These are phyloP conservation scores for Zoanthus gigantus DNA, from an alignment of 92 coral and sea anemone genomes.

Conservation along the genomic window DNA sequence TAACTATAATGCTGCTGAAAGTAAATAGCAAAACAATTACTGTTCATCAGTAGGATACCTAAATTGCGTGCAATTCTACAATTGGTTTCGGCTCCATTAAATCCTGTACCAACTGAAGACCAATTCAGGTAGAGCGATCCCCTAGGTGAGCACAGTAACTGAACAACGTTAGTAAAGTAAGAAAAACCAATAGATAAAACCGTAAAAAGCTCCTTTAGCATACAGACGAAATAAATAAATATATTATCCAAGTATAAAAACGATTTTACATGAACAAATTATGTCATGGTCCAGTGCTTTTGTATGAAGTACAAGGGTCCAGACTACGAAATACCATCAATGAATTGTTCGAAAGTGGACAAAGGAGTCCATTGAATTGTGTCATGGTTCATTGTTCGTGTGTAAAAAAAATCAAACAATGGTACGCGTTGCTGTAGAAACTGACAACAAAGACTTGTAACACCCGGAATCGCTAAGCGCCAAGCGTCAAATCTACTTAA, in stretches of 20 bases:
- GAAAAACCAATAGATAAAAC: too few relatives aligned
- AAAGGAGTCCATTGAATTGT: constrained; percentile 15
- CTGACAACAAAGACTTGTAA: background rate
- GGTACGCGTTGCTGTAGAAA: background rate
- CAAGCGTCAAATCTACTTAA: background rate
- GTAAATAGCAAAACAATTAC: too few relatives aligned
- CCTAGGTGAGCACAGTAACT: too few relatives aligned
- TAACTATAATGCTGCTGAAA: too few relatives aligned
- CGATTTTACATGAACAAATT: background rate
- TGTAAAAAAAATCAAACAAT: background rate
- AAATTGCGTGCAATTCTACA: too few relatives aligned
- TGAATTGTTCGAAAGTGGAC: background rate
- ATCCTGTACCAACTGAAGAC: too few relatives aligned
- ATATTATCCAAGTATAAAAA: background rate
- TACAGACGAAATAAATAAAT: background rate
- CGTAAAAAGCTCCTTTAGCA: too few relatives aligned
- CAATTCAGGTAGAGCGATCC: too few relatives aligned
- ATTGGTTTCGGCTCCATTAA: too few relatives aligned
- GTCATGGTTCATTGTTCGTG: constrained; percentile 14
- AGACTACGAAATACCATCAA: constrained; percentile 1
- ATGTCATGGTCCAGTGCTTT: constrained; percentile 14
- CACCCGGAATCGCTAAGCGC: background rate
- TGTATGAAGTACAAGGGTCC: background rate
- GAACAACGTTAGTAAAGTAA: too few relatives aligned
- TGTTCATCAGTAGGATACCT: too few relatives aligned